Evolutionary conservation across 2,888 invertebrate species (phyloP).

Genomic region (Ectropis crepuscularia): DNA sequence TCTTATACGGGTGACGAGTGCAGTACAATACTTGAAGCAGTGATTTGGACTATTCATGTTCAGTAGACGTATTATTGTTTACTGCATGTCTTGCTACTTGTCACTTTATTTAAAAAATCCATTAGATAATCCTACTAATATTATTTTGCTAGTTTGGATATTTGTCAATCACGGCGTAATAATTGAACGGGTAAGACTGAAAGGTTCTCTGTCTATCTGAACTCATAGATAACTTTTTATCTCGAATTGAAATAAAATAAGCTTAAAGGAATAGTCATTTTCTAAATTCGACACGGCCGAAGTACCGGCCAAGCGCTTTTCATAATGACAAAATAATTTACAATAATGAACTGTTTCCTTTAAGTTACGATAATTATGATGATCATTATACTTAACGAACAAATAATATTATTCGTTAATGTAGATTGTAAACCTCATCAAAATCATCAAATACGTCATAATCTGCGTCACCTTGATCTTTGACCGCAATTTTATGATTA

Average conservation of each 20-base stretch:
- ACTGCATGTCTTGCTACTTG: too few relatives aligned
- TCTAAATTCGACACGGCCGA: background rate
- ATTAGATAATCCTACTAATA: too few relatives aligned
- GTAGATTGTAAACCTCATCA: slow-evolving; percentile 3
- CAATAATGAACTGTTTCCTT: background rate
- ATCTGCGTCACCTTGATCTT: slow-evolving; percentile 22
- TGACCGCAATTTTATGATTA: slow-evolving; percentile 2
- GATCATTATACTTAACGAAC: slow-evolving; percentile 7
- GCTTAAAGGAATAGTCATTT: background rate
- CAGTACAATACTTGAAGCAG: too few relatives aligned
- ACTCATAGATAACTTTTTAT: too few relatives aligned
- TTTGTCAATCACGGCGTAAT: too few relatives aligned
- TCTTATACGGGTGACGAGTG: too few relatives aligned
- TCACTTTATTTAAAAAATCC: too few relatives aligned
- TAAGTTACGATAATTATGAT: slow-evolving; percentile 18
- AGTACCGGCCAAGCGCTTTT: background rate
- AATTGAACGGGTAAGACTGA: too few relatives aligned
- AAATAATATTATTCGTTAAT: slow-evolving; percentile 12
- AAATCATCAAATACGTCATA: slow-evolving; percentile 5
- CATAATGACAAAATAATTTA: slow-evolving; percentile 10
- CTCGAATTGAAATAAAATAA: background rate
- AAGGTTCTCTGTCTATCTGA: too few relatives aligned
- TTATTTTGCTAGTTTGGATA: too few relatives aligned
- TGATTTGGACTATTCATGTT: too few relatives aligned
- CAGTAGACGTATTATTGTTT: too few relatives aligned